Evolutionary conservation across 2,113 vertebrate species (phyloP).

Genomic region (Rhinopithecus roxellana): DNA sequence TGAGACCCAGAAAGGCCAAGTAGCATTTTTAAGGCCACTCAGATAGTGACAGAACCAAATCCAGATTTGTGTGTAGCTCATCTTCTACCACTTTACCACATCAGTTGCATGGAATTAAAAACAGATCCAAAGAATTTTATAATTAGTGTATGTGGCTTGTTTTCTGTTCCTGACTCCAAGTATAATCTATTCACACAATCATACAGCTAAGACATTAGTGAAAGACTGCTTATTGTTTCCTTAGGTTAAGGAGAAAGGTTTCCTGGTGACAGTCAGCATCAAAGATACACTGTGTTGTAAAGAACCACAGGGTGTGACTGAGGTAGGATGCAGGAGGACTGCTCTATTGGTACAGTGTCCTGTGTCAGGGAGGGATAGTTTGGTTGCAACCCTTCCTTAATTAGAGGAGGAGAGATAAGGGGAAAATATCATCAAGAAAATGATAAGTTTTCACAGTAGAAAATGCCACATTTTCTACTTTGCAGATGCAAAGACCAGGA

Average conservation of each 20-base stretch:
- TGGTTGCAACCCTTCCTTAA: background rate
- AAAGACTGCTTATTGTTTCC: background rate
- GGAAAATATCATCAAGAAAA: background rate
- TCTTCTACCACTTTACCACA: background rate
- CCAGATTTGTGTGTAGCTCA: background rate
- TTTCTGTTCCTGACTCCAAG: background rate
- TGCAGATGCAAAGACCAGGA: constrained; percentile 88
- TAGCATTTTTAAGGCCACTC: background rate
- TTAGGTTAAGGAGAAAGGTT: background rate
- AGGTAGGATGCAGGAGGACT: background rate
- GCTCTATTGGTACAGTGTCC: background rate
- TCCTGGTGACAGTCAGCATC: background rate
- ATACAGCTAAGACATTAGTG: background rate
- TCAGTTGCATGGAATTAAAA: background rate
- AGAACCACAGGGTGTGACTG: background rate
- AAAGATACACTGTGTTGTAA: background rate
- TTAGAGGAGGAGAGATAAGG: background rate
- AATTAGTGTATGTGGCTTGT: background rate
- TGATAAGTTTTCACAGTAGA: background rate
- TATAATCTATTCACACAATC: background rate
- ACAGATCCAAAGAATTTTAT: constrained; percentile 26
- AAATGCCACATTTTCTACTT: background rate
- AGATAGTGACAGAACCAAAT: background rate
- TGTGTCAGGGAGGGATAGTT: background rate
- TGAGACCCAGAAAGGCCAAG: background rate